Evolutionary conservation across 2,113 vertebrate species (phyloP), one percentile per base, ranked within the genome.

Genomic region (Ailurus styani): DNA sequence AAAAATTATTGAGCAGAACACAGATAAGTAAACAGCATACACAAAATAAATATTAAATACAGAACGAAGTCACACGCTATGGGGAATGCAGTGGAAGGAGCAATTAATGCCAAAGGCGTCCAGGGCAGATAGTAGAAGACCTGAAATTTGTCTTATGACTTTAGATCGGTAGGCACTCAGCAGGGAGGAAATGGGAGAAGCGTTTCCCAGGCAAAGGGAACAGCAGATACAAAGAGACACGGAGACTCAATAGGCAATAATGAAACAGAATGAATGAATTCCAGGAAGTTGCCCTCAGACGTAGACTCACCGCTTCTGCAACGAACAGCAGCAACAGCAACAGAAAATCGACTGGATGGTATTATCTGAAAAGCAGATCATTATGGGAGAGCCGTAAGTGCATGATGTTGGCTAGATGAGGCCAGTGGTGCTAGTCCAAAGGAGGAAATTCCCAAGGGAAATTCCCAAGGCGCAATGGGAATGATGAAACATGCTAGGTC

Each of bases 281-380:
- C 66, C 18, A 34, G 42, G 95, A 96, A 97, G 7, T 1, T 68
- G 25, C 75, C 83, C 34, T 25, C 0, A 0, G 54, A 75, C 64
- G 52, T 77, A 68, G 60, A 98, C 98, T 78, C 98, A 99, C 99
- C 99, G 98, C 93, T 98, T 98, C 96, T 98, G 98, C 50, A 99
- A 37, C 0, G 98, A 93, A 54, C 98, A 99, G 94, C 98, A 98
- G 14, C 98, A 99, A 86, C 98, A 98, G 95, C 99, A 99, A 77
- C 98, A 99, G 97, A 99, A 99, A 77, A 99, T 94, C 2, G 98
- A 99, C 94, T 98, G 99, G 97, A 99, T 97, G 90, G 98, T 98
- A 21, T 98, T 98, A 97, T 99, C 98, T 99, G 98, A 90, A 97
- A 98, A 97, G 11, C 98, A 98, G 50, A 98, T 96, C 95, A 98